Conservation (phyloP, 2,797 vertebrate genomes). For the Syngnathus rostellatus region DNA sequence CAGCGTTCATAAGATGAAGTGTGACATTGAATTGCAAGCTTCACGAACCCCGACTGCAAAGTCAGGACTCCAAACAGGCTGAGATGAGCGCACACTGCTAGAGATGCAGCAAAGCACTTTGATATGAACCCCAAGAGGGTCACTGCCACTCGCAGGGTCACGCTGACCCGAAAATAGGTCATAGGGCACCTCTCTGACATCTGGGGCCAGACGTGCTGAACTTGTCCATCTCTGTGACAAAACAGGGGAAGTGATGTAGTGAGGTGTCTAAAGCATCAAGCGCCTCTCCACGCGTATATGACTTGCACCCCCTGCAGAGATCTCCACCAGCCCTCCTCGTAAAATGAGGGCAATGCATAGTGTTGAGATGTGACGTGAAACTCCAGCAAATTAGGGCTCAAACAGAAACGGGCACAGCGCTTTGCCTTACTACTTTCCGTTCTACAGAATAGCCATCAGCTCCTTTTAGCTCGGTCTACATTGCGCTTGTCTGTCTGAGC, state of each 20-base stretch:
- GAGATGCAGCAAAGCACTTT: slow-evolving; percentile 32
- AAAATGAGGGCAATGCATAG: slow-evolving; percentile 48
- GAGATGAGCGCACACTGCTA: slow-evolving; percentile 29
- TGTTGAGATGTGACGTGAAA: slow-evolving; percentile 57
- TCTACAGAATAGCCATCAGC: slow-evolving; percentile 26
- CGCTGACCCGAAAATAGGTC: slow-evolving; percentile 50
- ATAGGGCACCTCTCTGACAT: slow-evolving; percentile 11
- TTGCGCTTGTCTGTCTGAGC: slow-evolving; percentile 93
- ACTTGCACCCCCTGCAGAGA: slow-evolving; percentile 44
- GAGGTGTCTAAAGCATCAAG: slow-evolving; percentile 39
- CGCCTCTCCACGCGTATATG: slow-evolving; percentile 18
- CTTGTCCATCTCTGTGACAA: slow-evolving; percentile 42
- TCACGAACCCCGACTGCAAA: slow-evolving; percentile 42
- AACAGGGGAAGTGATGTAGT: slow-evolving; percentile 9
- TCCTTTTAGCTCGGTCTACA: slow-evolving; percentile 89
- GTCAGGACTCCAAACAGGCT: background rate
- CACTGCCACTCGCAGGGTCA: slow-evolving; percentile 19
- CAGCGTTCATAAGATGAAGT: slow-evolving; percentile 20
- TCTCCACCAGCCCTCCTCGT: slow-evolving; percentile 20
- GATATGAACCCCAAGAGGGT: slow-evolving; percentile 31
- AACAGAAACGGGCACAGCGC: slow-evolving; percentile 41
- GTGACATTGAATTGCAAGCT: slow-evolving; percentile 23
- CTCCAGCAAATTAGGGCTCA: slow-evolving; percentile 40
- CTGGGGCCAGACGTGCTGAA: slow-evolving; percentile 42
- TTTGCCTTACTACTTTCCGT: slow-evolving; percentile 41